A percentile compares a stretch with the other conserved stretches of the same genome.
phyloP scores from a whole-genome alignment of 2,888 invertebrate genomes.

The Drosophila neutralis region DNA sequence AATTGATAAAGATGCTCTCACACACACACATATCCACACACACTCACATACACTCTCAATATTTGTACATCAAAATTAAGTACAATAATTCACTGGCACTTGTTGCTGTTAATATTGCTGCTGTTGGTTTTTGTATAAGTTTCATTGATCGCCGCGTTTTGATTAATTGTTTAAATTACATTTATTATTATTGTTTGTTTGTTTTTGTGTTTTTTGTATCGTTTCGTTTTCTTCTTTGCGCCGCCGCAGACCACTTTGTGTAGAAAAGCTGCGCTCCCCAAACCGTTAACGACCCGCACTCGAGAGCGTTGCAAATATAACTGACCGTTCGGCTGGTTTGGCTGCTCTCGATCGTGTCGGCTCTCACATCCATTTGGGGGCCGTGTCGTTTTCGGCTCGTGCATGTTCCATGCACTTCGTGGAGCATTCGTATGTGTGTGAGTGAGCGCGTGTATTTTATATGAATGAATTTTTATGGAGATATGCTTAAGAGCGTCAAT shows the following conservation, averaged over 20 bases:
- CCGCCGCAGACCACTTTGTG: constrained; percentile 21
- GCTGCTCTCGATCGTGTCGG: constrained; percentile 33
- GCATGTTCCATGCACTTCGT: constrained; percentile 45
- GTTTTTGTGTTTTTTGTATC: constrained; percentile 25
- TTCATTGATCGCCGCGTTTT: constrained; percentile 79
- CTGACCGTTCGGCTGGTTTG: constrained; percentile 50
- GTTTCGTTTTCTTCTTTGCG: constrained; percentile 8
- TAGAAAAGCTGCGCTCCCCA: constrained; percentile 49
- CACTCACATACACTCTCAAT: constrained; percentile 37
- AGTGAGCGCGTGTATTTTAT: constrained; percentile 17
- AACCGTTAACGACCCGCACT: constrained; percentile 67
- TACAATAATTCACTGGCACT: constrained; percentile 81
- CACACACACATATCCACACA: constrained; percentile 24
- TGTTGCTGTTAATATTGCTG: constrained; percentile 47
- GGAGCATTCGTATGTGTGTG: constrained; percentile 14
- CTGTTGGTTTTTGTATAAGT: constrained; percentile 52
- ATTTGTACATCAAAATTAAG: constrained; percentile 77
- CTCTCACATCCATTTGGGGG: constrained; percentile 31
- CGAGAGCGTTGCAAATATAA: constrained; percentile 74
- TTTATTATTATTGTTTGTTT: constrained; percentile 66
- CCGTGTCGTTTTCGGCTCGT: constrained; percentile 36
- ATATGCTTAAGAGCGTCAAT: constrained; percentile 33
- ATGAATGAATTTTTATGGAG: constrained; percentile 68
- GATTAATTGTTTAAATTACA: constrained; percentile 78
- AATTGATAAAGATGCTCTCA: constrained; percentile 74